These are phyloP conservation scores for Sinocyclocheilus rhinocerous DNA, from an alignment of 2,113 vertebrate genomes.

Conservation along the genomic window DNA sequence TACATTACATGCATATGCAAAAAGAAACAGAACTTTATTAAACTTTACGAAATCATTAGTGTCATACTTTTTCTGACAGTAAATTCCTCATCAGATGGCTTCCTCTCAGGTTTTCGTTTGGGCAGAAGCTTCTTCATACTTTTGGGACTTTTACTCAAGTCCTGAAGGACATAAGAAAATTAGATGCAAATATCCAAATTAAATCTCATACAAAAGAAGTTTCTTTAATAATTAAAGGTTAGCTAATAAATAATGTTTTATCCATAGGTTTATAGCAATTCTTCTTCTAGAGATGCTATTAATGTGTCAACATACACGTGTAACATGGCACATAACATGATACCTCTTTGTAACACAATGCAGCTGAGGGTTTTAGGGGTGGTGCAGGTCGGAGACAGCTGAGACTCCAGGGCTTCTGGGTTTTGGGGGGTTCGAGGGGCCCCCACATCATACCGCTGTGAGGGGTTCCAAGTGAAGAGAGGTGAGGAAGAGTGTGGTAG, in stretches of 20 bases:
- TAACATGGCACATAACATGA: not conserved
- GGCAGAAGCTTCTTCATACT: constrained; percentile 97
- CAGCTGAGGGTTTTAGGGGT: constrained; percentile 90
- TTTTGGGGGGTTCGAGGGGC: constrained; percentile 89
- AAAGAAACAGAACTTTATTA: not conserved
- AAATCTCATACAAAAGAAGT: not conserved
- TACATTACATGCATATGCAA: not conserved
- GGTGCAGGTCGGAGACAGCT: constrained; percentile 96
- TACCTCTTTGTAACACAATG: constrained; percentile 96
- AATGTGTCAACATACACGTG: not conserved
- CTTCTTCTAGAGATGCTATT: not conserved
- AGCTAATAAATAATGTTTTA: not conserved
- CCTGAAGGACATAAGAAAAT: constrained; percentile 68
- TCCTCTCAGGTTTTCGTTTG: constrained; percentile 93
- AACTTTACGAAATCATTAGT: not conserved
- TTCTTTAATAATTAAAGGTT: too few relatives aligned
- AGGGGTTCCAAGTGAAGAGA: constrained; percentile 79
- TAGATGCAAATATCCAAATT: constrained; percentile 4
- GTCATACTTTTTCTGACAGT: constrained; percentile 89
- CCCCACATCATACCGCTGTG: constrained; percentile 86
- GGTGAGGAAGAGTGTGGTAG: constrained; percentile 91
- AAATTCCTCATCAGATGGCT: constrained; percentile 96
- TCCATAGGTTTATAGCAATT: not conserved
- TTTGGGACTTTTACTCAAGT: constrained; percentile 95
- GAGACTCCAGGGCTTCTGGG: constrained; percentile 93